phyloP scores from a whole-genome alignment of 2,113 vertebrate genomes.

The Bagarius yarrelli region DNA sequence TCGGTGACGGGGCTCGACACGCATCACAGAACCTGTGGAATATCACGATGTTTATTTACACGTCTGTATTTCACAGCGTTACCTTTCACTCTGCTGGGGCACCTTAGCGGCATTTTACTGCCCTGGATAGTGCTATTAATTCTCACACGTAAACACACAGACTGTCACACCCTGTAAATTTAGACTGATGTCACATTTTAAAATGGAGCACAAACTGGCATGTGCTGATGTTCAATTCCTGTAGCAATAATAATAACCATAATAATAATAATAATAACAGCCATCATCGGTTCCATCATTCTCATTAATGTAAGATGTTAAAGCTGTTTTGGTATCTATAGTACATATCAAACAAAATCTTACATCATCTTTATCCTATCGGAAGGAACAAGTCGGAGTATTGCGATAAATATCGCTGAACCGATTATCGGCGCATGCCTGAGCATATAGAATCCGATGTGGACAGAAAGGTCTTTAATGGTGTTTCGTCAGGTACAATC shows the following conservation, averaged over 20 bases:
- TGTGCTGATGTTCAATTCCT: background rate
- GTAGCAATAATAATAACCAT: background rate
- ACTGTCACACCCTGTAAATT: background rate
- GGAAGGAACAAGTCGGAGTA: background rate
- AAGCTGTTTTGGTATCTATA: background rate
- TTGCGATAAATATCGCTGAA: no score
- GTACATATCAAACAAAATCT: background rate
- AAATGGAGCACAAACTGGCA: background rate
- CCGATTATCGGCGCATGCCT: background rate
- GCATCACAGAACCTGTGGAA: background rate
- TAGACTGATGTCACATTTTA: background rate
- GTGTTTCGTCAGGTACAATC: background rate
- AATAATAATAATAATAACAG: background rate
- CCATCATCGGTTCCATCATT: background rate
- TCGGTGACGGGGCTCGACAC: background rate
- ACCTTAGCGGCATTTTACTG: background rate
- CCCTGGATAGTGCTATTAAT: background rate
- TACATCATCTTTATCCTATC: background rate
- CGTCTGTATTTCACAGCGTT: background rate
- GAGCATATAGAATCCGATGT: background rate
- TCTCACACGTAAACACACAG: background rate
- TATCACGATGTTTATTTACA: background rate
- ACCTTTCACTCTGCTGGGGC: background rate
- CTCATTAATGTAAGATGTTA: background rate
- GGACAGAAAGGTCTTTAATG: background rate